phyloP scores from a whole-genome alignment of 2,113 vertebrate species.

The Prunella fulvescens region DNA sequence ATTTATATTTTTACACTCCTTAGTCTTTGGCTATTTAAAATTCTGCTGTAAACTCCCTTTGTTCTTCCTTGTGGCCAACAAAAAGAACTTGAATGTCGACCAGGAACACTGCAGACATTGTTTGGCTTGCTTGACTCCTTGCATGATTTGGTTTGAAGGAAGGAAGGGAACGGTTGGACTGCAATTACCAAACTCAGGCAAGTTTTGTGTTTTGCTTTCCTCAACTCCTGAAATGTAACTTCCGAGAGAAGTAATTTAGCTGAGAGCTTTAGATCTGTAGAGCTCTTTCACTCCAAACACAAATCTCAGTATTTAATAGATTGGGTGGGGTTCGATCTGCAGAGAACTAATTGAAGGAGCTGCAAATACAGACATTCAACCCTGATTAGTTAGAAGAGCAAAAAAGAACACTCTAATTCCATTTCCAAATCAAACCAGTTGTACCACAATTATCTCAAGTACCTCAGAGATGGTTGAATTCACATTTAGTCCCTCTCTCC shows the following conservation, averaged over 20 bases:
- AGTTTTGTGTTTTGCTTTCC: background rate
- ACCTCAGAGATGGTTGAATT: background rate
- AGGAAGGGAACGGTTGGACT: background rate
- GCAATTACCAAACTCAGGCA: background rate
- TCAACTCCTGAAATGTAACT: background rate
- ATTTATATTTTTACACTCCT: background rate
- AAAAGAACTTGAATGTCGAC: background rate
- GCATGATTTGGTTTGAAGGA: background rate
- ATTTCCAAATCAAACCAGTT: conserved; percentile 37
- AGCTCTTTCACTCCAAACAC: background rate
- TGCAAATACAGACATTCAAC: conserved; percentile 20
- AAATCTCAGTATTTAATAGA: conserved; percentile 31
- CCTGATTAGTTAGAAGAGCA: conserved; percentile 25
- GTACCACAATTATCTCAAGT: conserved; percentile 29
- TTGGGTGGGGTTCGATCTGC: background rate
- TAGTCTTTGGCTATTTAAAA: background rate
- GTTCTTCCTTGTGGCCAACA: background rate
- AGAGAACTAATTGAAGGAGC: conserved; percentile 25
- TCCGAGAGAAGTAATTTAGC: conserved; percentile 10
- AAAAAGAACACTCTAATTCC: conserved; percentile 29
- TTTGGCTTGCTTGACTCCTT: background rate
- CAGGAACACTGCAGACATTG: background rate
- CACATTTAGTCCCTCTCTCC: background rate
- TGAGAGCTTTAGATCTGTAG: background rate
- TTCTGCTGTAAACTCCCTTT: background rate